phyloP scores from a whole-genome alignment of 2,888 invertebrate genomes.

The Melipona beecheii region DNA sequence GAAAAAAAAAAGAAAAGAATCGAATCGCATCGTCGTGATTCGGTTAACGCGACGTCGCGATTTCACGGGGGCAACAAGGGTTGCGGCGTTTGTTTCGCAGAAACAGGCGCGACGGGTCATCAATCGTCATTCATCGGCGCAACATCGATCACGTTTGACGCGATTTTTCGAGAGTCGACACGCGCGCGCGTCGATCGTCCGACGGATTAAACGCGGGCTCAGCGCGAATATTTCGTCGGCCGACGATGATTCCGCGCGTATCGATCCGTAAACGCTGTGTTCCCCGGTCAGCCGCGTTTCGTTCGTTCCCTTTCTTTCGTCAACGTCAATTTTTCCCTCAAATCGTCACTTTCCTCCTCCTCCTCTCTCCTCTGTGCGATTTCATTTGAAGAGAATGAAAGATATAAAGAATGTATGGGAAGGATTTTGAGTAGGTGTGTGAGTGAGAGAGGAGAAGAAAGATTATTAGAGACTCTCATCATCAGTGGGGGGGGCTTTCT shows the following conservation, averaged over 20 bases:
- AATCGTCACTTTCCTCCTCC: not conserved
- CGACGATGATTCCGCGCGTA: slow-evolving; percentile 56
- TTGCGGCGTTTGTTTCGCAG: slow-evolving; percentile 35
- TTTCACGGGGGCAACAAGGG: not conserved
- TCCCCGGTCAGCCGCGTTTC: slow-evolving; percentile 32
- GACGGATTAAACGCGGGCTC: slow-evolving; percentile 33
- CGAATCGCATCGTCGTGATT: not conserved
- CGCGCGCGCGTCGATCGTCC: slow-evolving; percentile 35
- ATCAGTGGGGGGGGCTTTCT: too few species aligned
- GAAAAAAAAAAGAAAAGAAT: not conserved
- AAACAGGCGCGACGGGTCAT: slow-evolving; percentile 32
- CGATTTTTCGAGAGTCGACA: slow-evolving; percentile 50
- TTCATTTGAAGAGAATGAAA: not conserved
- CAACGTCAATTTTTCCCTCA: slow-evolving; percentile 26
- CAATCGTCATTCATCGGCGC: slow-evolving; percentile 56
- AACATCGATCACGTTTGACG: slow-evolving; percentile 51
- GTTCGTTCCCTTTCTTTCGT: slow-evolving; percentile 43
- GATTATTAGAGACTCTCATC: too few species aligned
- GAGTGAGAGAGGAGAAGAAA: too few species aligned
- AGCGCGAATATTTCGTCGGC: slow-evolving; percentile 44
- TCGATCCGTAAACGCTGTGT: slow-evolving; percentile 58
- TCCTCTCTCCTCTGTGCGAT: not conserved
- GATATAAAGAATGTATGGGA: too few species aligned
- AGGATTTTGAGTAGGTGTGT: too few species aligned
- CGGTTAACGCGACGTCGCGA: not conserved